These are phyloP conservation scores for Dinoponera quadriceps DNA, from an alignment of 1,140 invertebrate species.

Conservation along the genomic window DNA sequence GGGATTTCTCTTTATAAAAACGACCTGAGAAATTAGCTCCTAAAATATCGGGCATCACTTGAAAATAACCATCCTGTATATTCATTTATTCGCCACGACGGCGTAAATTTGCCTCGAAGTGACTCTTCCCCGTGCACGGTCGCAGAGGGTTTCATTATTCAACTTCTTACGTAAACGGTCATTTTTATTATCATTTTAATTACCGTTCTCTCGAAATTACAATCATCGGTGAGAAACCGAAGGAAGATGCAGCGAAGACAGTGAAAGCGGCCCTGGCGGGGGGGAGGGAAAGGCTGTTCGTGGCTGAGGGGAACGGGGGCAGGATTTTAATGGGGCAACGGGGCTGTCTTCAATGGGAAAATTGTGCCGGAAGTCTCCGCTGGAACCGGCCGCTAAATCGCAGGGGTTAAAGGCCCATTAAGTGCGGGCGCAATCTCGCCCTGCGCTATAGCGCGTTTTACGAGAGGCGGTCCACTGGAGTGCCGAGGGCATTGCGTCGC, in stretches of 20 bases:
- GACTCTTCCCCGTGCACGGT: no score
- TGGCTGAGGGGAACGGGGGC: not conserved
- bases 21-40: no score
- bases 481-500: constrained; percentile 42
- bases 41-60: no score
- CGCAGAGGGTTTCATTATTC: no score
- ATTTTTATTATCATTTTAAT: no score
- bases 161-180: no score
- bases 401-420: constrained; percentile 79
- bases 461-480: constrained; percentile 16
- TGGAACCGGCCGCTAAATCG: constrained; percentile 35
- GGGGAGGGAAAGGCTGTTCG: constrained; percentile 33
- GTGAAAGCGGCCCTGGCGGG: not conserved
- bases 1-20: no score
- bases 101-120: no score
- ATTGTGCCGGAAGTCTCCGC: constrained; percentile 78
- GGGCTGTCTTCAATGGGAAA: constrained; percentile 75
- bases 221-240: not conserved
- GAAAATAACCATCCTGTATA: no score
- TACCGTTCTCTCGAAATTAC: no score
- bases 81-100: no score
- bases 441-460: constrained; percentile 51
- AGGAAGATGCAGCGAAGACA: not conserved
- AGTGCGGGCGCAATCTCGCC: constrained; percentile 74
- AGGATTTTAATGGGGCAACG: constrained; percentile 72